Base-by-base conservation (phyloP, 2,888 invertebrate species). In the Cybosia mesomella region DNA sequence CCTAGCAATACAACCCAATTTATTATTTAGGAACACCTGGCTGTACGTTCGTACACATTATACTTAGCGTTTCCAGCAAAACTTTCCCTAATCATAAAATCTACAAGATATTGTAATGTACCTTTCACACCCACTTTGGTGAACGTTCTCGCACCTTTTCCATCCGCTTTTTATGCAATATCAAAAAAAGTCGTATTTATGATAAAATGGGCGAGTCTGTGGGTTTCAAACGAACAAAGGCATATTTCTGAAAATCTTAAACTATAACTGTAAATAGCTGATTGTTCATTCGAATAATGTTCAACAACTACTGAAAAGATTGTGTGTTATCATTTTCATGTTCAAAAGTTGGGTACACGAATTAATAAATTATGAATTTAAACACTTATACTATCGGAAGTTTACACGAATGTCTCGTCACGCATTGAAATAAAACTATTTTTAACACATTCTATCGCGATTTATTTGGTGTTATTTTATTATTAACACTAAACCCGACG, bases 171-270 rank as follows among this genome's bases (percentile, higher is more conserved):
- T 58, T 32, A 64, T 59, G 54, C 22, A 18, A 49, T n/a, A 54
- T 62, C 66, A 72, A 64, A 64, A n/a, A 67, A 70, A 61, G 57
- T 58, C 66, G 70, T 76, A 70, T 75, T 77, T 77, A 71, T 43
- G 53, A 58, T 32, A 28, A 10, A 59, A 59, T 22, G 22, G 59
- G 21, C 9, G 13, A 24, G 24, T 22, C 22, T 18, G 15, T 10
- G 36, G 15, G 39, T n/a, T 36, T 59, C 1, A 18, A 59, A 24
- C 18, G 4, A 34, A 9, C 15, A 13, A 15, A 22, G 8, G 8
- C 8, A n/a, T 49, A 49, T 49, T 49, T n/a, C 18, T 18, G 8
- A n/a, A 43, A 49, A 49, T 5, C 8, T 49, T 49, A 8, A 49
- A 49, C n/a, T n/a, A 1, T 15, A 36, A 13, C 36, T 36, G 36